Conservation (phyloP, 2,113 vertebrate species). For the Myxocyprinus asiaticus region DNA sequence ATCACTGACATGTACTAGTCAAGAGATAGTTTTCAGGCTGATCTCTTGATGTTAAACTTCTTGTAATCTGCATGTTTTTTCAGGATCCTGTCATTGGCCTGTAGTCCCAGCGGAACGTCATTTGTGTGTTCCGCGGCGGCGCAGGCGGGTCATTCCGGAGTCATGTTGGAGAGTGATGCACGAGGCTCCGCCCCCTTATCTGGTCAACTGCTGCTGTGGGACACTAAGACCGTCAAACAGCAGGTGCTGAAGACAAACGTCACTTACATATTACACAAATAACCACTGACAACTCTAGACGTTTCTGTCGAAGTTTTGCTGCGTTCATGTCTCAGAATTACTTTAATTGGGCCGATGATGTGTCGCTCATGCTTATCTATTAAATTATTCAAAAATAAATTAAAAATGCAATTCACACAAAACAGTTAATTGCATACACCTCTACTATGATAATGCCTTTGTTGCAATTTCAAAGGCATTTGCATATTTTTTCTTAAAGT, state of each 20-base stretch:
- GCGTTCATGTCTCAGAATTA: background rate
- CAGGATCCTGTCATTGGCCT: constrained; percentile 93
- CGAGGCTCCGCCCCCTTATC: constrained; percentile 71
- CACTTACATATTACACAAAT: background rate
- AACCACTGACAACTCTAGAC: background rate
- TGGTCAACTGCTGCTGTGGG: constrained; percentile 92
- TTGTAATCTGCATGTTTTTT: constrained; percentile 5
- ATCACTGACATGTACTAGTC: too few relatives aligned
- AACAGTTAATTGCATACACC: too few relatives aligned
- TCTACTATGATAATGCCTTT: too few relatives aligned
- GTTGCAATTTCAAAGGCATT: too few relatives aligned
- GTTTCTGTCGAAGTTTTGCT: too few relatives aligned
- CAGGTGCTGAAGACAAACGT: constrained; percentile 76
- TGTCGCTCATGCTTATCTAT: too few relatives aligned
- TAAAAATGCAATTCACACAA: too few relatives aligned
- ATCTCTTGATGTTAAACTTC: background rate
- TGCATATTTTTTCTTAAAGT: too few relatives aligned
- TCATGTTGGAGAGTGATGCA: constrained; percentile 57
- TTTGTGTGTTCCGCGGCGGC: constrained; percentile 95
- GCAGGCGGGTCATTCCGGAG: constrained; percentile 75
- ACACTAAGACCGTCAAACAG: constrained; percentile 96
- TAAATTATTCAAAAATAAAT: too few relatives aligned
- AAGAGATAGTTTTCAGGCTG: too few relatives aligned
- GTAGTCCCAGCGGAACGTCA: constrained; percentile 91
- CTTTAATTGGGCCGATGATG: background rate